Conservation (phyloP, 2,888 invertebrate species). For the Patella depressa region DNA sequence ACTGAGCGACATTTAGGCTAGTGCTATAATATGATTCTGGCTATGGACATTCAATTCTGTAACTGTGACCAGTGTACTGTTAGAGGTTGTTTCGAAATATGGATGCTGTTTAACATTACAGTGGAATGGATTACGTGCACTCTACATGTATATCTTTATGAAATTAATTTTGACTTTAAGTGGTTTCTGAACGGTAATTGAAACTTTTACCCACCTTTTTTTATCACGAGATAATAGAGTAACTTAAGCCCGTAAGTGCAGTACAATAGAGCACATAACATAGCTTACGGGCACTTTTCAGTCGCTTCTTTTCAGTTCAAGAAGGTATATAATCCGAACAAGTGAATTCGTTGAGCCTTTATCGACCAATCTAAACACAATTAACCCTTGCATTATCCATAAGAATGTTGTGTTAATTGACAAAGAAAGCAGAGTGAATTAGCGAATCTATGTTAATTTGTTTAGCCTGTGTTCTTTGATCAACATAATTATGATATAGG, state of each 20-base stretch:
- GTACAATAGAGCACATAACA: constrained; percentile 3
- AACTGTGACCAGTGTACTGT: no score
- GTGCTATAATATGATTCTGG: no score
- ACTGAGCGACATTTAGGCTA: no score
- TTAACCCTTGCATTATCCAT: neutral
- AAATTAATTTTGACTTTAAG: constrained; percentile 4
- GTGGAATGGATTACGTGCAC: no score
- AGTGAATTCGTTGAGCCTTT: neutral
- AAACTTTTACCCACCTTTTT: neutral
- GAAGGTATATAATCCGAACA: no score
- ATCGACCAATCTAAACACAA: neutral
- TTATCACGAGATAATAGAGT: neutral
- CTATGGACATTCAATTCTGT: no score
- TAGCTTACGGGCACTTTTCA: neutral
- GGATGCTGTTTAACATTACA: no score
- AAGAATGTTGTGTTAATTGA: constrained; percentile 4
- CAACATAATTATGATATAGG: neutral
- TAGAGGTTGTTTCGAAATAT: no score
- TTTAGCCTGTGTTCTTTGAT: neutral
- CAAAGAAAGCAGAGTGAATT: neutral
- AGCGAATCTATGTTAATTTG: constrained; percentile 5
- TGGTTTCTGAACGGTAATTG: constrained; percentile 2
- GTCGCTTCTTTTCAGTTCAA: neutral
- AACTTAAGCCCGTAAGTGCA: neutral
- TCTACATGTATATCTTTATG: neutral